Evolutionary conservation across 2,113 vertebrate species (phyloP).

Genomic region (Forbesichthys papilliferus): DNA sequence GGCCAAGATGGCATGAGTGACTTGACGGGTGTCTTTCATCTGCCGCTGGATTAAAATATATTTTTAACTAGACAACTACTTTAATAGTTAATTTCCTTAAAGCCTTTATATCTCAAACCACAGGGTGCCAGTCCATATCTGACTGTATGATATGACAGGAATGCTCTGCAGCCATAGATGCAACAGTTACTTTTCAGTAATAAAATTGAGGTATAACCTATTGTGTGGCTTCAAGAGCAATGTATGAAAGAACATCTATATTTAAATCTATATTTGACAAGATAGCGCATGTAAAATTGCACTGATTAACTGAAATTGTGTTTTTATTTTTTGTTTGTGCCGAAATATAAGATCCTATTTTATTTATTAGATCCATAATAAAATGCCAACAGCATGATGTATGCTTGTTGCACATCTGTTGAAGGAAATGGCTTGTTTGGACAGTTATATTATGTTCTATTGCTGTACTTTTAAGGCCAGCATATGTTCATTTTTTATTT

Average conservation of each 20-base stretch:
- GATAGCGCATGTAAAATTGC: too few species aligned
- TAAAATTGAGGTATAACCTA: slow-evolving; percentile 17
- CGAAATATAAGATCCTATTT: too few species aligned
- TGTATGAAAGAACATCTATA: too few species aligned
- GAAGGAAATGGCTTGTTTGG: background rate
- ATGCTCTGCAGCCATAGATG: slow-evolving; percentile 35
- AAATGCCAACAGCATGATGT: too few species aligned
- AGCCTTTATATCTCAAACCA: slow-evolving; percentile 57
- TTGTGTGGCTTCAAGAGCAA: too few species aligned
- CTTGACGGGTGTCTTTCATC: slow-evolving; percentile 51
- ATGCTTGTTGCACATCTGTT: too few species aligned
- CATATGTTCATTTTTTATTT: background rate
- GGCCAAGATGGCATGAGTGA: slow-evolving; percentile 31
- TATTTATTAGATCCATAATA: too few species aligned
- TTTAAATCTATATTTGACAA: too few species aligned
- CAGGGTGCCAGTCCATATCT: slow-evolving; percentile 59
- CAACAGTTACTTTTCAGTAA: slow-evolving; percentile 64
- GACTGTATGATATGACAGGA: slow-evolving; percentile 53
- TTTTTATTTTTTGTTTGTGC: too few species aligned
- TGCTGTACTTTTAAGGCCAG: background rate
- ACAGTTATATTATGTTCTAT: background rate
- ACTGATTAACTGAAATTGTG: too few species aligned
- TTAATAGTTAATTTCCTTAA: slow-evolving; percentile 77
- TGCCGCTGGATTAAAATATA: slow-evolving; percentile 68
- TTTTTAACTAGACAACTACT: slow-evolving; percentile 75